Conservation (phyloP, 2,797 vertebrate genomes). For the Sebastes taczanowskii region DNA sequence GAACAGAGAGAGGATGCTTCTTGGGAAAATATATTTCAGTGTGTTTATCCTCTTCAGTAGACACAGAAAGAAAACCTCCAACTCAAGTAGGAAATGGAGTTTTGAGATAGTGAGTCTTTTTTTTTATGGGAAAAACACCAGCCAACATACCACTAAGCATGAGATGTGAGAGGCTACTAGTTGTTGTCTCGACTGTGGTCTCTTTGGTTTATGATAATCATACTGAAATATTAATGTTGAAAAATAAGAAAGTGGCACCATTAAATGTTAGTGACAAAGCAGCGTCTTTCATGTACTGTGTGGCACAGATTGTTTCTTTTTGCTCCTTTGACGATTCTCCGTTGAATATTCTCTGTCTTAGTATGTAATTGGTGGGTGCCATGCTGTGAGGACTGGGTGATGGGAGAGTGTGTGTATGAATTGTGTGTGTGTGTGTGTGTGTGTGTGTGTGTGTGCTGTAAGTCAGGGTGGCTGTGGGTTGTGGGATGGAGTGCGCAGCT, state of each 20-base stretch:
- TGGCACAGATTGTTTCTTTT: slow-evolving; percentile 27
- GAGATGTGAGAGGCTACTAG: neutral
- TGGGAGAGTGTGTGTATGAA: neutral
- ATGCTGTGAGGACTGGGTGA: slow-evolving; percentile 16
- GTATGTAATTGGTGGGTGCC: slow-evolving; percentile 15
- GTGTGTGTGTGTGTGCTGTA: neutral
- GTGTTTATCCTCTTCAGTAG: slow-evolving; percentile 25
- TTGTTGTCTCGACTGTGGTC: neutral
- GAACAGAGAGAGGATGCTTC: slow-evolving; percentile 8
- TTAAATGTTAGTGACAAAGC: slow-evolving; percentile 14
- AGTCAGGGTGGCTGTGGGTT: neutral
- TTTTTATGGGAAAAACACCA: neutral
- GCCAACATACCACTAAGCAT: neutral
- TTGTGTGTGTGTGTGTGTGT: neutral
- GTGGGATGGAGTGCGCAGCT: slow-evolving; percentile 8
- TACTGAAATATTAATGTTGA: slow-evolving; percentile 1
- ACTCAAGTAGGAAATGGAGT: slow-evolving; percentile 13
- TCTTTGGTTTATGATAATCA: slow-evolving; percentile 2
- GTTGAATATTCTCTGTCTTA: neutral
- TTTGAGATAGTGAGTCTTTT: neutral
- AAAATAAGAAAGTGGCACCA: neutral
- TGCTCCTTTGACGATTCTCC: neutral
- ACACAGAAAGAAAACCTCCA: slow-evolving; percentile 16
- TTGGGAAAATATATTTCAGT: slow-evolving; percentile 27
- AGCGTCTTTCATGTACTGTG: neutral